Evolutionary conservation across 2,888 invertebrate species (phyloP).

Genomic region (Polymixis flavicincta): DNA sequence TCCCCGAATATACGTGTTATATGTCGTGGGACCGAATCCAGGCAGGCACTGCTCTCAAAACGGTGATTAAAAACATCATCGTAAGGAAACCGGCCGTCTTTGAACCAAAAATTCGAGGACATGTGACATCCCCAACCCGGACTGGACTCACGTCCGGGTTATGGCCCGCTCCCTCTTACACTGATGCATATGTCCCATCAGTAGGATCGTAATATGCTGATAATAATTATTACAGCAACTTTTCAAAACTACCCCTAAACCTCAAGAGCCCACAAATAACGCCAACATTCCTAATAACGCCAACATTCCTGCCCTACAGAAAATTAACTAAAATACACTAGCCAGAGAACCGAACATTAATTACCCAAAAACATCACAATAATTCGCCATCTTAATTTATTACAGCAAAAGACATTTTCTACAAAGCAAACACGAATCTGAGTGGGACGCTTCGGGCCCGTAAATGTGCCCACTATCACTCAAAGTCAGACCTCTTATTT

Average conservation of each 20-base stretch:
- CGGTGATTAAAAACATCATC: too few species aligned
- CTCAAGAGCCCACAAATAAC: conserved; percentile 25
- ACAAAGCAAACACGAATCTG: conserved; percentile 79
- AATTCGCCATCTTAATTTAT: conserved; percentile 73
- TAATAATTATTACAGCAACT: too few species aligned
- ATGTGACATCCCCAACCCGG: too few species aligned
- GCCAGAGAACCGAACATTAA: conserved; percentile 60
- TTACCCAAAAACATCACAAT: conserved; percentile 70
- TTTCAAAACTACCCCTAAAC: background rate
- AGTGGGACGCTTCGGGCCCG: conserved; percentile 72
- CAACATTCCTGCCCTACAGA: conserved; percentile 19
- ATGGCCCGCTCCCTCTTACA: too few species aligned
- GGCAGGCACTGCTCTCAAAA: too few species aligned
- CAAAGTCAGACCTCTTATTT: conserved; percentile 86
- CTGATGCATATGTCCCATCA: too few species aligned
- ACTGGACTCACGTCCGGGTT: too few species aligned
- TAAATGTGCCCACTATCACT: conserved; percentile 82
- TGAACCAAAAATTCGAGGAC: too few species aligned
- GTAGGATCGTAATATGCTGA: too few species aligned
- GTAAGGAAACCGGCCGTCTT: too few species aligned
- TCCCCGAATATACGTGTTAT: too few species aligned
- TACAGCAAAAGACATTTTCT: conserved; percentile 78
- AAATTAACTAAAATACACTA: conserved; percentile 49
- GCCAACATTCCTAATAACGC: conserved; percentile 25
- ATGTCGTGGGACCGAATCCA: too few species aligned